Conservation (phyloP, 2,888 invertebrate genomes). For the Argyresthia goedartella region DNA sequence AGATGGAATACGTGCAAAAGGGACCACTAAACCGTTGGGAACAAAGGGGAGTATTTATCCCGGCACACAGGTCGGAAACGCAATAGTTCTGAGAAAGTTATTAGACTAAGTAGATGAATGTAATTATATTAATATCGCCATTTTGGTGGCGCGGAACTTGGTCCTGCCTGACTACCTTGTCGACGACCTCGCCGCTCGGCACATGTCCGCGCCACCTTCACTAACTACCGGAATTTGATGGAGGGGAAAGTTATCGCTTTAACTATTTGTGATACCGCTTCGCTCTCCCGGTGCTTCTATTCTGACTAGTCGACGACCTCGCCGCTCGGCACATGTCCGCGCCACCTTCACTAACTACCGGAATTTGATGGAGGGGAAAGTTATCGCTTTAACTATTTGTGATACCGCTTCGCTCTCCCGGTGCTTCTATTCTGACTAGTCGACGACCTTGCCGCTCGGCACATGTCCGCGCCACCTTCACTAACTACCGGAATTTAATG, state of each 20-base stretch:
- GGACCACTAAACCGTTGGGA: background rate
- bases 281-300: background rate
- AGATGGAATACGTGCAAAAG: background rate
- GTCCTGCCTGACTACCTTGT: no score
- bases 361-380: conserved; percentile 8
- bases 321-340: conserved; percentile 9
- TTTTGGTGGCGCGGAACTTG: conserved; percentile 15
- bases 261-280: conserved; percentile 4
- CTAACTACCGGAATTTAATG: conserved; percentile 8
- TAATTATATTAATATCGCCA: conserved; percentile 7
- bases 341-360: conserved; percentile 8
- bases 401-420: background rate
- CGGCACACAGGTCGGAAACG: background rate
- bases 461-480: conserved; percentile 12
- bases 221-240: conserved; percentile 7
- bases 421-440: background rate
- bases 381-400: conserved; percentile 6
- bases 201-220: conserved; percentile 11
- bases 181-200: background rate
- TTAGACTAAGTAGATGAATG: background rate
- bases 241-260: conserved; percentile 6
- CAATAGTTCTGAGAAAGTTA: background rate
- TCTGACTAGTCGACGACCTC: no score
- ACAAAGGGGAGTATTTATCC: background rate
- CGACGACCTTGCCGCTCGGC: background rate